Evolutionary conservation across 2,888 invertebrate genomes (phyloP).

Genomic region (Limnephilus lunatus): DNA sequence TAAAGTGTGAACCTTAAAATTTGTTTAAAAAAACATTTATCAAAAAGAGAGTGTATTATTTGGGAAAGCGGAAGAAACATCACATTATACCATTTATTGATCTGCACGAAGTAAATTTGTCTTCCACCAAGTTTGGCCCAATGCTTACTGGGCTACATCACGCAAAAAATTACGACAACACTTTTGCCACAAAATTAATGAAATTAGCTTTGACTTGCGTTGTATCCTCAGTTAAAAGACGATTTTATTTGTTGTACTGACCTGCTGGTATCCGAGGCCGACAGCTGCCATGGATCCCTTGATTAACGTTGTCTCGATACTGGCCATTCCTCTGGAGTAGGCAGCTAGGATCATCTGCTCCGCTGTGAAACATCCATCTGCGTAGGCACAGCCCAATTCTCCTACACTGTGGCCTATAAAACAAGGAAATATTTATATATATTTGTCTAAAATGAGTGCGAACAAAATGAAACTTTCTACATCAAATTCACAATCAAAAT

Average conservation of each 20-base stretch:
- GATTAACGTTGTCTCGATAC: conserved; percentile 83
- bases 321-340: conserved; percentile 88
- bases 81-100: too few relatives aligned
- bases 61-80: too few relatives aligned
- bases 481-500: not conserved
- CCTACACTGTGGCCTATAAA: conserved; percentile 92
- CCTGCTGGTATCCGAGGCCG: conserved; percentile 80
- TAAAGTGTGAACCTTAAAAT: too few relatives aligned
- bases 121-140: too few relatives aligned
- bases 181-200: too few relatives aligned
- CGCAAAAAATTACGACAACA: too few relatives aligned
- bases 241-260: conserved; percentile 67
- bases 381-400: conserved; percentile 96
- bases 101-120: too few relatives aligned
- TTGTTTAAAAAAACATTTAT: too few relatives aligned
- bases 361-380: conserved; percentile 92
- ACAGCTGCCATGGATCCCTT: conserved; percentile 93
- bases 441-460: not conserved
- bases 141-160: too few relatives aligned
- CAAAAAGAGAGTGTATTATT: too few relatives aligned
- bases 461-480: too few relatives aligned
- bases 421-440: not conserved
- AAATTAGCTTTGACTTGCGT: too few relatives aligned
- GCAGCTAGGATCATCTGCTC: conserved; percentile 91
- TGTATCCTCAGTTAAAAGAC: not conserved